Percentiles rank a stretch among this genome's conserved stretches.
Evolutionary conservation across 2,888 invertebrate genomes (phyloP).

Genomic region (Pristionchus arcanus): DNA sequence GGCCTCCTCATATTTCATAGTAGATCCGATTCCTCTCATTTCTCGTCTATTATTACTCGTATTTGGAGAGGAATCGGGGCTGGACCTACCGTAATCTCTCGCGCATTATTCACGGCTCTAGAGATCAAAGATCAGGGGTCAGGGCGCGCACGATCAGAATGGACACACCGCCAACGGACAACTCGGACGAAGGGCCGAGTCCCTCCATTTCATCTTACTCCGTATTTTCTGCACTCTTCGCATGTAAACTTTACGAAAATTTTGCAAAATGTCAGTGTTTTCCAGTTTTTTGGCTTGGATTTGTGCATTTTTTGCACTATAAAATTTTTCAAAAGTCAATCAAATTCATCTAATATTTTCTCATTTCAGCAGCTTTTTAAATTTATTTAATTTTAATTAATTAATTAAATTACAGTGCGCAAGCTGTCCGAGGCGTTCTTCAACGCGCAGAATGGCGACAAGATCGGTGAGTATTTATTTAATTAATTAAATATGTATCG

Average conservation of each 20-base stretch:
- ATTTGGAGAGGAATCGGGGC: background rate
- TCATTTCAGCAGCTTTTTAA: background rate
- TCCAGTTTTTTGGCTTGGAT: background rate
- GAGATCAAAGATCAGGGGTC: conserved; percentile 25
- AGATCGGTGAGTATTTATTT: conserved; percentile 70
- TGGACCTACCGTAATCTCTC: background rate
- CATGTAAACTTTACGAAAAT: conserved; percentile 8
- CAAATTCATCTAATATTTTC: background rate
- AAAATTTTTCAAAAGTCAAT: background rate
- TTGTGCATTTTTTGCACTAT: background rate
- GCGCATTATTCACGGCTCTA: too few species aligned
- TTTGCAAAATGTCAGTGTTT: background rate
- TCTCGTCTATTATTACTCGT: background rate
- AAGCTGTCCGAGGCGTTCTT: conserved; percentile 78
- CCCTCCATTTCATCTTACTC: conserved; percentile 25
- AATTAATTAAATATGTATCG: conserved; percentile 42
- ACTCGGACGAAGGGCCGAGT: background rate
- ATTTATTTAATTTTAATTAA: background rate
- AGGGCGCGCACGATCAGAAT: background rate
- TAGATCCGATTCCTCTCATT: background rate
- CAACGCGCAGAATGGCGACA: conserved; percentile 75
- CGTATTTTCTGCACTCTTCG: conserved; percentile 3
- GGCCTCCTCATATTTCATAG: background rate
- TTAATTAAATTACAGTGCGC: conserved; percentile 74
- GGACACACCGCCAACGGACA: conserved; percentile 15